Conservation (phyloP, 2,797 vertebrate genomes). For the Myotis vivesi region DNA sequence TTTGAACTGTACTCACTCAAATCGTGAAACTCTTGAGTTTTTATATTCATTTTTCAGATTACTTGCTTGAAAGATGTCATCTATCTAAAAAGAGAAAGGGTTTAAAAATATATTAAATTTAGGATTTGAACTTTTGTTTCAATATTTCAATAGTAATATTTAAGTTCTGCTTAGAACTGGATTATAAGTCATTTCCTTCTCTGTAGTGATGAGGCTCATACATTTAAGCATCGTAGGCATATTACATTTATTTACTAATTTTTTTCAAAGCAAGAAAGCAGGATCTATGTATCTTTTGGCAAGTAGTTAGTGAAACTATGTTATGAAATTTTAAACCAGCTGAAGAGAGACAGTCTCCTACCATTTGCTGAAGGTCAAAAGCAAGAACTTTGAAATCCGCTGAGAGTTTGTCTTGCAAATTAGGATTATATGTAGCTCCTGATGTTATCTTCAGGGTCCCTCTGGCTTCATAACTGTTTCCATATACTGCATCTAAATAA, state of each 20-base stretch:
- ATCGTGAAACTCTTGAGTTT: constrained; percentile 78
- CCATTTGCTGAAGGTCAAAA: constrained; percentile 86
- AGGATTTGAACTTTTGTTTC: not conserved
- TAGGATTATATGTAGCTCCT: constrained; percentile 78
- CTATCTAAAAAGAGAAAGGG: constrained; percentile 72
- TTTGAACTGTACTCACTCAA: constrained; percentile 79
- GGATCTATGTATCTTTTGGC: not conserved
- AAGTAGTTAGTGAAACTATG: constrained; percentile 19
- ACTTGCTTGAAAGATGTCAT: constrained; percentile 82
- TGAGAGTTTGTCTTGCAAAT: constrained; percentile 82
- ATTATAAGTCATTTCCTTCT: not conserved
- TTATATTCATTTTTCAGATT: constrained; percentile 77
- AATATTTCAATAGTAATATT: not conserved
- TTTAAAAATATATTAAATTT: not conserved
- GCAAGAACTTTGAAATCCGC: constrained; percentile 86
- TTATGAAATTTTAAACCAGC: not conserved
- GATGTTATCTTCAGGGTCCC: constrained; percentile 83
- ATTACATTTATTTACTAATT: not conserved
- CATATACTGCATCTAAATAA: constrained; percentile 62
- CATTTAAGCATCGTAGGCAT: not conserved
- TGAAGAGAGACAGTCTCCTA: constrained; percentile 67
- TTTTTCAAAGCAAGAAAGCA: not conserved
- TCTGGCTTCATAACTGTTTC: constrained; percentile 48
- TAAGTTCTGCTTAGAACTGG: not conserved
- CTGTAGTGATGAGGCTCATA: not conserved